A percentile compares a stretch with the other conserved stretches of the same genome.
phyloP scores from a whole-genome alignment of 2,888 invertebrate species.

The Amaurobius ferox region DNA sequence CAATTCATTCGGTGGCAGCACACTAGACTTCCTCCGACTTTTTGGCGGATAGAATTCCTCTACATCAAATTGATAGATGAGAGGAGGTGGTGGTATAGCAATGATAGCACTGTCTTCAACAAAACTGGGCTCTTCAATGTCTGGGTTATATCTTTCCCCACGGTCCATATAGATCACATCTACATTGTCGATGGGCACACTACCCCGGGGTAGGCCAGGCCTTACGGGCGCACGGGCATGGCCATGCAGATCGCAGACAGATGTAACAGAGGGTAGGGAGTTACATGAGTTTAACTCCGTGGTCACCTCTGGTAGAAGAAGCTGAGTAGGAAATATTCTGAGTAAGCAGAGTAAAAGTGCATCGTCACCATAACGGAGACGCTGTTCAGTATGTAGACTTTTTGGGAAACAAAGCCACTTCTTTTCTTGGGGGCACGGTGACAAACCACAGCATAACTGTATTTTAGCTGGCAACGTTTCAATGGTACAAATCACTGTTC shows the following conservation, averaged over 20 bases:
- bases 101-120: constrained; percentile 36
- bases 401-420: too few species aligned
- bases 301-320: not conserved
- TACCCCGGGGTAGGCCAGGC: constrained; percentile 12
- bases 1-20: not conserved
- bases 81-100: constrained; percentile 46
- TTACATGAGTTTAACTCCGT: constrained; percentile 16
- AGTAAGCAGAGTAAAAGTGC: not conserved
- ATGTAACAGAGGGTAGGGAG: not conserved
- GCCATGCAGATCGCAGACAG: constrained; percentile 20
- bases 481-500: too few species aligned
- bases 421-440: too few species aligned
- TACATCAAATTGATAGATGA: constrained; percentile 16
- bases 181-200: not conserved
- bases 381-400: too few species aligned
- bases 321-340: not conserved
- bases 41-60: constrained; percentile 22
- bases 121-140: constrained; percentile 57
- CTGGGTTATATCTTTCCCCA: not conserved
- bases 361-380: not conserved
- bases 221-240: constrained; percentile 3
- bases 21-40: not conserved
- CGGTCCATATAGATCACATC: constrained; percentile 41
- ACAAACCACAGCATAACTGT: not conserved
- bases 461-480: not conserved